Conservation (phyloP, 1,140 invertebrate genomes). For the Telenomus remus region DNA sequence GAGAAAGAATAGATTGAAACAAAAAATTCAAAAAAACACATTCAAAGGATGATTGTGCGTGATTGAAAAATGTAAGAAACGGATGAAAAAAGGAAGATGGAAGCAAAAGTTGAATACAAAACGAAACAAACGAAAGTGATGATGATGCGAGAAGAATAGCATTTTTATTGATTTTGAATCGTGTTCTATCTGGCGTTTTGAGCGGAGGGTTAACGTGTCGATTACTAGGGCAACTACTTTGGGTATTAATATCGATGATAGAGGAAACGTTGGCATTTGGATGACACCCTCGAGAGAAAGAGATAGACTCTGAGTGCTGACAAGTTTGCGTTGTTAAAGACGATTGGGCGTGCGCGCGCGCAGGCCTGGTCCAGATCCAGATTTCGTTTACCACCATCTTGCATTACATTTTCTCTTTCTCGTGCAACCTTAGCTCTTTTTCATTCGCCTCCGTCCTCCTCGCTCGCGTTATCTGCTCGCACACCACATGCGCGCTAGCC, state of each 20-base stretch:
- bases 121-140: too few relatives aligned
- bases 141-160: constrained; percentile 30
- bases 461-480: constrained; percentile 39
- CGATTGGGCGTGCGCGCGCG: constrained; percentile 38
- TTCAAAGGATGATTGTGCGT: too few relatives aligned
- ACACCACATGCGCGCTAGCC: constrained; percentile 52
- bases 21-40: too few relatives aligned
- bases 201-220: constrained; percentile 38
- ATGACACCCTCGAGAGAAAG: constrained; percentile 29
- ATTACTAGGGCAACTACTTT: constrained; percentile 54
- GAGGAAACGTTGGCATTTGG: constrained; percentile 51
- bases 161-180: constrained; percentile 51
- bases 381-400: constrained; percentile 60
- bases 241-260: constrained; percentile 46
- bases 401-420: constrained; percentile 67
- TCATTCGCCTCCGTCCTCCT: constrained; percentile 45
- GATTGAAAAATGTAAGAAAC: too few relatives aligned
- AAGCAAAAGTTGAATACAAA: too few relatives aligned
- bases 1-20: too few relatives aligned
- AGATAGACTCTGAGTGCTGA: neutral
- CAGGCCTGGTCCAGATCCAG: constrained; percentile 57
- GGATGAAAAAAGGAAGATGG: too few relatives aligned
- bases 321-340: constrained; percentile 39
- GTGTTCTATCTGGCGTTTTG: constrained; percentile 29
- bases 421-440: constrained; percentile 58